These are phyloP conservation scores for Oasisia sp. DNA, from an alignment of 2,888 invertebrate species.

Conservation along the genomic window DNA sequence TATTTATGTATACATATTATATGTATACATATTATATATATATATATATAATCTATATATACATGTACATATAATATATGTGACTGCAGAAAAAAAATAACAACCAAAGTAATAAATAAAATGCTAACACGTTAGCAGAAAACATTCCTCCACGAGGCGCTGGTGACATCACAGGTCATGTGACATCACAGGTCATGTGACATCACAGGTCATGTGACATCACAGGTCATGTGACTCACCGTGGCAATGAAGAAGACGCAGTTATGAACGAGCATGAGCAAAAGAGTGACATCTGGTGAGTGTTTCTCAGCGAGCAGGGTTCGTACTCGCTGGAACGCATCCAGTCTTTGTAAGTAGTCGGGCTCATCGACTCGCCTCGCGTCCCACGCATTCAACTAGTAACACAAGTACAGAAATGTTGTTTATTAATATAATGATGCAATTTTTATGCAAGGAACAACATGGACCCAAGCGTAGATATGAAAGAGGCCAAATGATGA, in stretches of 20 bases:
- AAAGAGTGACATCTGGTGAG: slow-evolving; percentile 25
- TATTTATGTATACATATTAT: too few species aligned
- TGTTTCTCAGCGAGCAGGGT: neutral
- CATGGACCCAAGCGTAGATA: too few species aligned
- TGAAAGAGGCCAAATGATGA: too few species aligned
- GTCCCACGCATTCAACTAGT: slow-evolving; percentile 81
- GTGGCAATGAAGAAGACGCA: slow-evolving; percentile 80
- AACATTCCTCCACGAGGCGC: neutral
- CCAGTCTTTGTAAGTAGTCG: slow-evolving; percentile 84
- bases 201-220: neutral
- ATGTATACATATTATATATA: too few species aligned
- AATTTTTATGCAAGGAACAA: too few species aligned
- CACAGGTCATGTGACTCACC: slow-evolving; percentile 54
- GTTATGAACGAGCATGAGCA: slow-evolving; percentile 76
- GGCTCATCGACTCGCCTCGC: slow-evolving; percentile 92
- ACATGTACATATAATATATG: too few species aligned
- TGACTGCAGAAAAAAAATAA: neutral
- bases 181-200: slow-evolving; percentile 25
- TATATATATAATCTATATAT: too few species aligned
- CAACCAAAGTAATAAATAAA: slow-evolving; percentile 33
- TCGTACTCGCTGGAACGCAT: slow-evolving; percentile 75
- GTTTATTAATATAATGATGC: too few species aligned
- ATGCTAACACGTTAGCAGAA: neutral
- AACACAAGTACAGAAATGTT: neutral
- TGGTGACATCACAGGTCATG: neutral